phyloP scores from a whole-genome alignment of 2,797 vertebrate species.

The Pangasius macronema region DNA sequence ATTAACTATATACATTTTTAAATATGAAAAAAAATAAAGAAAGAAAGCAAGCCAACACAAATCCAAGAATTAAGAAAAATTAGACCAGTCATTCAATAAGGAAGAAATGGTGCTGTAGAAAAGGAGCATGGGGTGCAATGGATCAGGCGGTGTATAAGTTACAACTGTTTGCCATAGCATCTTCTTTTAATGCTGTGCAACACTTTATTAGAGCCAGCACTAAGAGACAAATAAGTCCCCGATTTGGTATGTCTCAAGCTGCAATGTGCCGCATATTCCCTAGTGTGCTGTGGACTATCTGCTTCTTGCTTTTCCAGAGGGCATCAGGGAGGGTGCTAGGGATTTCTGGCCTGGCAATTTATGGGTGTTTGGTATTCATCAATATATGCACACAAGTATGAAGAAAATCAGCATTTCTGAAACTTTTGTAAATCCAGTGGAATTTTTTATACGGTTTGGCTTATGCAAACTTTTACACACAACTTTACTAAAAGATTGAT shows the following conservation, averaged over 20 bases:
- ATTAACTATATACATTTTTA: background rate
- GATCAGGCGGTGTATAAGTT: too few species aligned
- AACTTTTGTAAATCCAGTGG: too few species aligned
- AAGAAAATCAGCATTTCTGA: too few species aligned
- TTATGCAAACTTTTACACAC: background rate
- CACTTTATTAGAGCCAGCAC: background rate
- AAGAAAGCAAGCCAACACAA: background rate
- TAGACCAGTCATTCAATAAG: background rate
- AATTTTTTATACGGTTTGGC: background rate
- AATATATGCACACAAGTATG: too few species aligned
- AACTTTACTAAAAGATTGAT: background rate
- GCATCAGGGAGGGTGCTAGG: background rate
- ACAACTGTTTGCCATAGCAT: too few species aligned
- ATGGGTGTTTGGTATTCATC: background rate
- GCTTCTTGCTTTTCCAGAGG: background rate
- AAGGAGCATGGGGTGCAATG: background rate
- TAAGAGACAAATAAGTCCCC: too few species aligned
- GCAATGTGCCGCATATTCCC: background rate
- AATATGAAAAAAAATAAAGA: background rate
- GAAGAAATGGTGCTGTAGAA: background rate
- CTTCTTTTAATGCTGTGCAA: background rate
- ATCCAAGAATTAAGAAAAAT: background rate
- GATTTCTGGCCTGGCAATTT: background rate
- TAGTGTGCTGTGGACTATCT: background rate
- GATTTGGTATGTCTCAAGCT: background rate